These are phyloP conservation scores for Smutsia gigantea DNA, from an alignment of 2,797 vertebrate species.

Conservation along the genomic window DNA sequence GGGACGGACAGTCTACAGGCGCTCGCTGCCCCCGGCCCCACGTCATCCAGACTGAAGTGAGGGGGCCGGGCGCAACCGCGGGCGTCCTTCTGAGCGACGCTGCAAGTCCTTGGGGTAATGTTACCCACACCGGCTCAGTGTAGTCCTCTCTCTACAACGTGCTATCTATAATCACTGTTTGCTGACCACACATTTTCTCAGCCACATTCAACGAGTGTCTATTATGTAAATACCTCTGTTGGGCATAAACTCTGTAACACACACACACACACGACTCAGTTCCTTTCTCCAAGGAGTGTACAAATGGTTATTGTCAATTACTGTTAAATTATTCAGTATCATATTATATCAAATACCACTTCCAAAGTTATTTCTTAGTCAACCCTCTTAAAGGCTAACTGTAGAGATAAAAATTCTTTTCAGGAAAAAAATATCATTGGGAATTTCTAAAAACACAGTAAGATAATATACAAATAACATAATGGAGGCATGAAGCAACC, in stretches of 20 bases:
- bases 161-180: background rate
- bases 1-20: background rate
- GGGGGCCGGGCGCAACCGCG: slow-evolving; percentile 24
- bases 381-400: background rate
- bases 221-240: background rate
- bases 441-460: background rate
- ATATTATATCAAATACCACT: background rate
- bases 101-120: slow-evolving; percentile 50
- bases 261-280: background rate
- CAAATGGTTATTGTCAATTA: background rate
- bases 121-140: too few relatives aligned
- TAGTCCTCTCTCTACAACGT: too few relatives aligned
- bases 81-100: background rate
- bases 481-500: background rate
- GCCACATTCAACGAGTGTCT: background rate
- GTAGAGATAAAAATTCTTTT: background rate
- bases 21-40: background rate
- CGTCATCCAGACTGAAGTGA: background rate
- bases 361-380: slow-evolving; percentile 37
- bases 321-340: background rate
- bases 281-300: slow-evolving; percentile 4
- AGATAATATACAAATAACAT: background rate
- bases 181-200: background rate
- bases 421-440: background rate
- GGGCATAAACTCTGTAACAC: background rate